These are phyloP conservation scores for Leptinotarsa tumamoca DNA, from an alignment of 2,888 invertebrate species.

Conservation along the genomic window DNA sequence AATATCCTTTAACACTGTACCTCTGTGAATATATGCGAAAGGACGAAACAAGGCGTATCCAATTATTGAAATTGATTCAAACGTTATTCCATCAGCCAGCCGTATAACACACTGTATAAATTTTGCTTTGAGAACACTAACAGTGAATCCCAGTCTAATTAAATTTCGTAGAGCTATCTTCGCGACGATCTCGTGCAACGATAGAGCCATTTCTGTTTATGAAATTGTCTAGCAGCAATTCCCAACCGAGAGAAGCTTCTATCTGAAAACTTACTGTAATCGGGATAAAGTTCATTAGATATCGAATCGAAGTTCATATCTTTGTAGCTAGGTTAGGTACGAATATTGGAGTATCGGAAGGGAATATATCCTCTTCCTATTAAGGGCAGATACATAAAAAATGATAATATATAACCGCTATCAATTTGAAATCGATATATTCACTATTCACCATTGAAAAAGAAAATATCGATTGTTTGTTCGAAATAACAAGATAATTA, in stretches of 20 bases:
- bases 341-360: not conserved
- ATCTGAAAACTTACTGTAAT: slow-evolving; percentile 24
- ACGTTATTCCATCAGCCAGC: not conserved
- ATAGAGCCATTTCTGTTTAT: slow-evolving; percentile 30
- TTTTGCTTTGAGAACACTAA: not conserved
- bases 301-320: slow-evolving; percentile 9
- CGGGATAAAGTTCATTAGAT: slow-evolving; percentile 2
- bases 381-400: no score
- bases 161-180: slow-evolving; percentile 22
- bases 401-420: no score
- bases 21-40: no score
- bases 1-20: not conserved
- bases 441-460: no score
- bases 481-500: no score
- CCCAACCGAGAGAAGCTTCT: slow-evolving; percentile 11
- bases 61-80: not conserved
- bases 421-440: no score
- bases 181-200: slow-evolving; percentile 3
- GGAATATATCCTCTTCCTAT: no score
- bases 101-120: not conserved
- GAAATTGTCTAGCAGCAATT: slow-evolving; percentile 23
- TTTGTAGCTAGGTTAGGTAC: not conserved
- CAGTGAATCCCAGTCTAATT: slow-evolving; percentile 24
- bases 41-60: not conserved
- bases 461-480: no score